These are phyloP conservation scores for Hemiscyllium ocellatum DNA, from an alignment of 2,113 vertebrate species.

Conservation along the genomic window DNA sequence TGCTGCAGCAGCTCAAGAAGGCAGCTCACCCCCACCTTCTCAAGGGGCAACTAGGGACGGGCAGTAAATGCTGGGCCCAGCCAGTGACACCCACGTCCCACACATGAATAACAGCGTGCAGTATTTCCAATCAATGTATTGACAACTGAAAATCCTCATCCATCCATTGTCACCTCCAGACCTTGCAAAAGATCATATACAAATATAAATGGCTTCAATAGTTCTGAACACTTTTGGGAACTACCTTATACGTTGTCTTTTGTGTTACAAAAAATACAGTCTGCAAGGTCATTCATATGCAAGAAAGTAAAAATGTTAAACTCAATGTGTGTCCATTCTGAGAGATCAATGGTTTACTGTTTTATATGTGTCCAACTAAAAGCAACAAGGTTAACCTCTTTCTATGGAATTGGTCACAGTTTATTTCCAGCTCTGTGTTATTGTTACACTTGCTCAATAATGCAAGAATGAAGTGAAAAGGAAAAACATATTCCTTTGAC, in stretches of 20 bases:
- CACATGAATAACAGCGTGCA: too few relatives aligned
- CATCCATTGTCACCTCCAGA: background rate
- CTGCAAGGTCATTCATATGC: background rate
- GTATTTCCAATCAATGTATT: too few relatives aligned
- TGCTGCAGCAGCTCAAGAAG: background rate
- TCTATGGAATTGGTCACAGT: background rate
- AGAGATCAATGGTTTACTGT: background rate
- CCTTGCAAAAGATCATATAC: background rate
- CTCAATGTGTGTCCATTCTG: background rate
- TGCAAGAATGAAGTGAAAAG: background rate
- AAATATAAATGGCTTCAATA: background rate
- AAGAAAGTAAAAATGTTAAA: background rate
- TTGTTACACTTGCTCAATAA: background rate
- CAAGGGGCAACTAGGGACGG: background rate
- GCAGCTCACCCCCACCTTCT: background rate
- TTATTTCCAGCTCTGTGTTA: background rate
- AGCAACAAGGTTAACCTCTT: background rate
- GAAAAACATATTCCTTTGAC: background rate
- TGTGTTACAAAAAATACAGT: background rate
- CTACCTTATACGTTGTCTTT: background rate
- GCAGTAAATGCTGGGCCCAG: background rate
- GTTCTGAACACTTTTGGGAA: background rate
- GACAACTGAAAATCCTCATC: too few relatives aligned
- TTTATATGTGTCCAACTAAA: background rate
- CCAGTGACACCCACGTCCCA: background rate